A percentile compares a stretch with the other conserved stretches of the same genome.
These are phyloP conservation scores for Chaetoderma sp. DNA, from an alignment of 2,888 invertebrate genomes.

Conservation along the genomic window DNA sequence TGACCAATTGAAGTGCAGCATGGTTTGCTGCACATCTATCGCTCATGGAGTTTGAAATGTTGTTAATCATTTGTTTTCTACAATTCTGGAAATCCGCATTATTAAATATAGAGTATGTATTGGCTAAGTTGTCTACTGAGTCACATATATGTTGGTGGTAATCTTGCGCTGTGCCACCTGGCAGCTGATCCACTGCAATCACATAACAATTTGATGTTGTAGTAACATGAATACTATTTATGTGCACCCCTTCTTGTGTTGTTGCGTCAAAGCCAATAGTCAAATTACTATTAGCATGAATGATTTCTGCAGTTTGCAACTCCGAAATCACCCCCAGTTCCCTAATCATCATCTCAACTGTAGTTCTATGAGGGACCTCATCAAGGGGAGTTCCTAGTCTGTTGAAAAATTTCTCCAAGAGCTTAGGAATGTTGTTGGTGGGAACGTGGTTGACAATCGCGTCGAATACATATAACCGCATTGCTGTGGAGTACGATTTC, in stretches of 20 bases:
- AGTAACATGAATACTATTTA: slow-evolving; percentile 32
- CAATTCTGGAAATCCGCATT: slow-evolving; percentile 5
- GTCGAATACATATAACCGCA: slow-evolving; percentile 10
- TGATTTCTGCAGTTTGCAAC: slow-evolving; percentile 14
- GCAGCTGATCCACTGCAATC: slow-evolving; percentile 29
- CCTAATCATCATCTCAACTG: slow-evolving; percentile 13
- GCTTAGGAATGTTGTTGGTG: slow-evolving; percentile 14
- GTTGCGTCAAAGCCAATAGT: slow-evolving; percentile 35
- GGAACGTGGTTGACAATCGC: slow-evolving; percentile 17
- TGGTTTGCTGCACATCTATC: slow-evolving; percentile 30
- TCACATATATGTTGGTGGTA: slow-evolving; percentile 25
- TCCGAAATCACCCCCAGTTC: slow-evolving; percentile 21
- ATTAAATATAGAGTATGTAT: slow-evolving; percentile 11
- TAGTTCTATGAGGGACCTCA: slow-evolving; percentile 11
- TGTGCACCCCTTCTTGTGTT: slow-evolving; percentile 32
- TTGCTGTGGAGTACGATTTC: slow-evolving; percentile 8
- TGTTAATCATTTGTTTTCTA: slow-evolving; percentile 13
- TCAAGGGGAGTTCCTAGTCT: slow-evolving; percentile 8
- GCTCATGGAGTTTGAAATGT: slow-evolving; percentile 30
- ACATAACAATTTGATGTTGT: slow-evolving; percentile 14
- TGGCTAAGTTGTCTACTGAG: slow-evolving; percentile 19
- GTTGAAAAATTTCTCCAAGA: slow-evolving; percentile 6
- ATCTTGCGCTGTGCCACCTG: slow-evolving; percentile 36
- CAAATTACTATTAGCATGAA: slow-evolving; percentile 5
- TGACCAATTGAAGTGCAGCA: slow-evolving; percentile 1